A percentile compares a stretch with the other conserved stretches of the same genome.
Conservation (phyloP, 1,140 invertebrate species). For the Babylonia areolata region DNA sequence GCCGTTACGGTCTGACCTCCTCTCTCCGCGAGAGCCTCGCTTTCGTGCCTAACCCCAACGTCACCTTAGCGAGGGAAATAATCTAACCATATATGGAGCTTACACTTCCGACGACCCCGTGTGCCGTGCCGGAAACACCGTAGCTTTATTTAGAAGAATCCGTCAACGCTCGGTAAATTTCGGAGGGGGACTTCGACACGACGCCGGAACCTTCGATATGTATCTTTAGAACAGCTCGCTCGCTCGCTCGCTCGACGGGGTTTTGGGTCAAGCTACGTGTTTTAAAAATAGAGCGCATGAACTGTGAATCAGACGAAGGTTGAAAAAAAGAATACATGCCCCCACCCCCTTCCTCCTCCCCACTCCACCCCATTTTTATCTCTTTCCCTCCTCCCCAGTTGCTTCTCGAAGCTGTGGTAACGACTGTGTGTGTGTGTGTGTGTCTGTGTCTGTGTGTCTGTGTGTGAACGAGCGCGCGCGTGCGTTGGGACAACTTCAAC, state of each 20-base stretch:
- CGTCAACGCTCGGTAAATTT: conserved; percentile 43
- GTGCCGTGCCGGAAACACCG: conserved; percentile 50
- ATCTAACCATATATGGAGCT: conserved; percentile 62
- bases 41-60: conserved; percentile 50
- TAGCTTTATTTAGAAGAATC: conserved; percentile 58
- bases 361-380: neutral
- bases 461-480: too few relatives aligned
- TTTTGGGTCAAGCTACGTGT: neutral
- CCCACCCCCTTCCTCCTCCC: too few relatives aligned
- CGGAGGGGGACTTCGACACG: neutral
- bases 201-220: conserved; percentile 29
- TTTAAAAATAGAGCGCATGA: neutral
- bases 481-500: too few relatives aligned
- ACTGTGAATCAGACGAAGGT: neutral
- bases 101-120: conserved; percentile 46
- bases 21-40: conserved; percentile 46
- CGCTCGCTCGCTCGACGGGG: neutral
- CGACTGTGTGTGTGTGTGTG: too few relatives aligned
- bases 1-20: conserved; percentile 49
- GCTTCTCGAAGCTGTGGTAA: too few relatives aligned
- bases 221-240: conserved; percentile 24
- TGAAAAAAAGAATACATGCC: neutral
- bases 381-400: too few relatives aligned
- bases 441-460: too few relatives aligned
- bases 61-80: conserved; percentile 55